Evolutionary conservation across 2,888 invertebrate species (phyloP).

Genomic region (Scaptomyza parva): DNA sequence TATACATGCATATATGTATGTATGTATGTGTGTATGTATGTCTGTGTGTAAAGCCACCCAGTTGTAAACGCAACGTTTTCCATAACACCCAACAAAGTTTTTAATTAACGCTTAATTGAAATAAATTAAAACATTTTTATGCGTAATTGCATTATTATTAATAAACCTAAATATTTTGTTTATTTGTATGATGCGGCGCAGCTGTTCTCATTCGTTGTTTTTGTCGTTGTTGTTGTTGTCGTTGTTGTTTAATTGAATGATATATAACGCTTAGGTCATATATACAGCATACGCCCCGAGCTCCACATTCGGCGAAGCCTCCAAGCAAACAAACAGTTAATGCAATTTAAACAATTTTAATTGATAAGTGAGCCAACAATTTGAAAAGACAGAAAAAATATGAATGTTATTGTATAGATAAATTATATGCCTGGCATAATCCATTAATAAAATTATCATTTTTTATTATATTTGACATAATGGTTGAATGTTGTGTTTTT

Average conservation of each 20-base stretch:
- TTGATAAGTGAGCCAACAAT: conserved; percentile 73
- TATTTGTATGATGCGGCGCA: conserved; percentile 22
- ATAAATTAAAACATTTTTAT: conserved; percentile 85
- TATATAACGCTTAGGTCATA: conserved; percentile 70
- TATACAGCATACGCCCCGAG: conserved; percentile 10
- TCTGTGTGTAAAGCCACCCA: conserved; percentile 11
- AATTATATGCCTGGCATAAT: conserved; percentile 63
- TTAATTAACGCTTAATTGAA: conserved; percentile 85
- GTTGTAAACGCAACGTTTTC: conserved; percentile 14
- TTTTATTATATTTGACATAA: conserved; percentile 69
- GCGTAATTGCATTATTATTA: conserved; percentile 85
- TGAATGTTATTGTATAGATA: conserved; percentile 35
- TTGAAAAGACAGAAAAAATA: conserved; percentile 24
- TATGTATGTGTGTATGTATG: background rate
- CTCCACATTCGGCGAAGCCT: conserved; percentile 9
- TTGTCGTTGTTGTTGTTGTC: conserved; percentile 37
- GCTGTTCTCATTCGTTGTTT: conserved; percentile 36
- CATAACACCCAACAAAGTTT: conserved; percentile 62
- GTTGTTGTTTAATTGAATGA: conserved; percentile 76
- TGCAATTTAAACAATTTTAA: conserved; percentile 78
- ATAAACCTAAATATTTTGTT: conserved; percentile 79
- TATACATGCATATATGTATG: no score
- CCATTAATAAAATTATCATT: conserved; percentile 76
- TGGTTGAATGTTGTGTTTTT: conserved; percentile 36
- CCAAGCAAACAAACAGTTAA: conserved; percentile 60